Evolutionary conservation across 2,888 invertebrate species (phyloP).

Genomic region (Abscondita cerata): DNA sequence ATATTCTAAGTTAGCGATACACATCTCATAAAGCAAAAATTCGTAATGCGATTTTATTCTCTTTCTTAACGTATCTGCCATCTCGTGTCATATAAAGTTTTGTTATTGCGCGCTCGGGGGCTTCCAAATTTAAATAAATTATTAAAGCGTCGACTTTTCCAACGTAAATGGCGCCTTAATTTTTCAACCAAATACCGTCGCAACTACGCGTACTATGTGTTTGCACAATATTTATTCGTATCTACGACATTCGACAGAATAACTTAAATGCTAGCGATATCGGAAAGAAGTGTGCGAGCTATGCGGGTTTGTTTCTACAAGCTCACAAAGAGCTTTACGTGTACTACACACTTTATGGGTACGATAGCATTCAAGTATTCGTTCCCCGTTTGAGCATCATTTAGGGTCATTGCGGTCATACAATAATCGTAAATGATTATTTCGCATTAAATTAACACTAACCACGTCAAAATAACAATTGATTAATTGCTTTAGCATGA

Average conservation of each 20-base stretch:
- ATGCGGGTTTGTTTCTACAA: conserved; percentile 32
- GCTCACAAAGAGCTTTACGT: conserved; percentile 46
- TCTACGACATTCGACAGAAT: conserved; percentile 26
- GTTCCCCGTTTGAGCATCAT: conserved; percentile 32
- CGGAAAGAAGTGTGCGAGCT: conserved; percentile 22
- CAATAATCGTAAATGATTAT: conserved; percentile 34
- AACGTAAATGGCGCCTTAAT: no score
- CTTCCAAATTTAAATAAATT: conserved; percentile 24
- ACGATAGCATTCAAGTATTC: conserved; percentile 43
- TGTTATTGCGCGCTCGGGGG: conserved; percentile 34
- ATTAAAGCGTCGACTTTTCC: not conserved
- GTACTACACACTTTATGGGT: conserved; percentile 42
- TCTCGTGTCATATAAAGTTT: conserved; percentile 44
- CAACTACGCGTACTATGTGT: no score
- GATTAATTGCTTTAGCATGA: no score
- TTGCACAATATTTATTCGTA: conserved; percentile 12
- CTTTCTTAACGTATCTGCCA: conserved; percentile 36
- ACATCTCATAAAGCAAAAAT: conserved; percentile 49
- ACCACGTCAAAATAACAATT: conserved; percentile 17
- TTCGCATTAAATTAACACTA: conserved; percentile 13
- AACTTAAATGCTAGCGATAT: conserved; percentile 28
- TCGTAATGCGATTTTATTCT: conserved; percentile 41
- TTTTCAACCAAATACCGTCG: no score
- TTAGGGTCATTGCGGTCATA: conserved; percentile 34
- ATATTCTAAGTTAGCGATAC: conserved; percentile 58